These are phyloP conservation scores for Strix aluco DNA, from an alignment of 2,113 vertebrate genomes.

Conservation along the genomic window DNA sequence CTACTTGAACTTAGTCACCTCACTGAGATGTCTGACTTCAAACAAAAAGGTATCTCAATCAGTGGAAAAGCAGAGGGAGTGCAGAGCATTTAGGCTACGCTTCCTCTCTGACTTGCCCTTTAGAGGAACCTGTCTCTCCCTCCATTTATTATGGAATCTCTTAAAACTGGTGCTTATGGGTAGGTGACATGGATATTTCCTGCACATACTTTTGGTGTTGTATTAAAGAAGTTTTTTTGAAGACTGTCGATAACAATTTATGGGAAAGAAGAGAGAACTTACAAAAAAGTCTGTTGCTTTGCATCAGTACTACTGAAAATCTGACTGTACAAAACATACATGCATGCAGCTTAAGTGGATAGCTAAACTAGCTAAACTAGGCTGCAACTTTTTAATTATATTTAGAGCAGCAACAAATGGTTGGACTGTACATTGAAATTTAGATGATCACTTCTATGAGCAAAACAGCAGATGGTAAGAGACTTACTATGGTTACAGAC, in stretches of 20 bases:
- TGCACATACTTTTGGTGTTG: neutral
- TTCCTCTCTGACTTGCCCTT: neutral
- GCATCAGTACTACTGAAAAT: neutral
- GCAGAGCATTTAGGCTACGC: neutral
- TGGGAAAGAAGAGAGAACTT: neutral
- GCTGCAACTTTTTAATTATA: neutral
- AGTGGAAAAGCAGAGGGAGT: neutral
- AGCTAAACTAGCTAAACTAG: neutral
- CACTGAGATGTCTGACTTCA: neutral
- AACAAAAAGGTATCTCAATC: neutral
- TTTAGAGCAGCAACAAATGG: neutral
- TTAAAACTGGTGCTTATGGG: neutral
- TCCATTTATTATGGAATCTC: neutral
- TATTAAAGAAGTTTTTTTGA: neutral
- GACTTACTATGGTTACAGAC: neutral
- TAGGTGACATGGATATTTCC: neutral
- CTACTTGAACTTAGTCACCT: neutral
- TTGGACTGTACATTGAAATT: neutral
- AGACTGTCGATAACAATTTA: neutral
- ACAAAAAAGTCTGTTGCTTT: neutral
- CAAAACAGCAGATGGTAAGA: neutral
- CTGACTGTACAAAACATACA: neutral
- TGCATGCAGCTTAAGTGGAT: accelerated
- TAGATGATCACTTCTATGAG: neutral
- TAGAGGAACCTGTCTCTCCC: neutral